Evolutionary conservation across 2,797 vertebrate genomes (phyloP).

Genomic region (Acestrorhynchus altus): DNA sequence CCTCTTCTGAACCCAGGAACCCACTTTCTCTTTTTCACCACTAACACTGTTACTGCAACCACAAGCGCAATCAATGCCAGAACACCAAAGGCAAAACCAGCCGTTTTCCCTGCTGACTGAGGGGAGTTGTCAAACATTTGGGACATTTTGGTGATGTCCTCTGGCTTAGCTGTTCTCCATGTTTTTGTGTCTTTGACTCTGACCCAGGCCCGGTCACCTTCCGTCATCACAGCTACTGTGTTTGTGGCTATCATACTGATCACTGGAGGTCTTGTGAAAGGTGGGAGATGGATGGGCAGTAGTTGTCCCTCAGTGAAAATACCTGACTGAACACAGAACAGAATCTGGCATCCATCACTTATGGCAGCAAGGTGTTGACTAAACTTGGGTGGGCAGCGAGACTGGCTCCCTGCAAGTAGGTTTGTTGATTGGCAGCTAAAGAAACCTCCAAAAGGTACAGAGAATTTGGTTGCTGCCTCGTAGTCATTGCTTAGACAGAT

Average conservation of each 20-base stretch:
- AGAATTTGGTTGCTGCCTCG: conserved; percentile 72
- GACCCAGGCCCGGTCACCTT: conserved; percentile 81
- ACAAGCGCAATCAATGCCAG: conserved; percentile 65
- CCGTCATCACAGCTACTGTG: conserved; percentile 82
- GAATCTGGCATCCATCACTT: conserved; percentile 88
- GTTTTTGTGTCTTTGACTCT: conserved; percentile 75
- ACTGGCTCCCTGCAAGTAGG: conserved; percentile 68
- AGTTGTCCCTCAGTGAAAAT: conserved; percentile 81
- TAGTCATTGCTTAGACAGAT: conserved; percentile 87
- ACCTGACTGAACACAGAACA: conserved; percentile 86
- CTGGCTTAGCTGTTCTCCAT: conserved; percentile 79
- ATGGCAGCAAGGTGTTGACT: conserved; percentile 87
- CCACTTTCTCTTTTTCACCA: conserved; percentile 63
- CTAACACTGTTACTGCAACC: conserved; percentile 54
- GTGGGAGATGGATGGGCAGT: conserved; percentile 79
- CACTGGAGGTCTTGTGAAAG: conserved; percentile 80
- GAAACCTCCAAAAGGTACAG: conserved; percentile 87
- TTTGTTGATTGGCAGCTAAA: conserved; percentile 89
- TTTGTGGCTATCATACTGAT: conserved; percentile 73
- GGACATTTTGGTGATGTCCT: conserved; percentile 64
- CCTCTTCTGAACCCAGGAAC: neutral
- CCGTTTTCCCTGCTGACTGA: conserved; percentile 58
- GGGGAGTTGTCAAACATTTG: conserved; percentile 54
- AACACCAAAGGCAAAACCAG: conserved; percentile 69
- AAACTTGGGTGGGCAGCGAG: conserved; percentile 83